Evolutionary conservation across 2,113 vertebrate species (phyloP), one percentile per base, ranked within the genome.

Genomic region (Mesocricetus auratus): DNA sequence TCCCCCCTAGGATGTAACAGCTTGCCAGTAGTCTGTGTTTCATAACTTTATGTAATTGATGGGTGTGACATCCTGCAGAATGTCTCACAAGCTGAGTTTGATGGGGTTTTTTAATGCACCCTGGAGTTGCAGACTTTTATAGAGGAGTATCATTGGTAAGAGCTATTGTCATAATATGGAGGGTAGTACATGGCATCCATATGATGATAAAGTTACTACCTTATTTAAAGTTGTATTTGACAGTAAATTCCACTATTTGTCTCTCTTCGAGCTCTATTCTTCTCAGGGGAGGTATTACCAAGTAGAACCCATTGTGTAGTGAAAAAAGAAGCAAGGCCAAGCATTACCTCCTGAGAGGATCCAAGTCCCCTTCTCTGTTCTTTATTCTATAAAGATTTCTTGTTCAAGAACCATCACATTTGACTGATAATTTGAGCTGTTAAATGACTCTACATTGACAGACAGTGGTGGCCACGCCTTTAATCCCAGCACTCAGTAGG

Each of bases 291-390:
- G 26, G 21, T 68, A 3, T 68, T 31, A 42, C 17, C 81, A 66
- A 17, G 17, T 45, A 8, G 58, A 92, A 11, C 11, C 4, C 4
- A 50, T 78, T 21, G 74, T 90, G 11, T 64, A 92, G 15, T 16
- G 68, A 83, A 36, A 11, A 7, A 2, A 12, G 24, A 13, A 7
- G 33, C 0, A 81, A 13, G 7, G 21, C 29, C 47, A 78, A 79
- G 4, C 8, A 90, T 53, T 86, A 71, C 7, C 21, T 75, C 33
- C 12, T 69, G 13, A 66, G 7, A 15, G 19, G 19, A 50, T 36
- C 90, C 81, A 3, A 79, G 47, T 64, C 58, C 31, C 89, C 94
- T 77, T 89, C 78, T 95, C 83, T 89, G 24, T 73, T 47, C 45
- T 68, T 62, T 91, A 17, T 86, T 91, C 17, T 66, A 8, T 50